These are phyloP conservation scores for Acipenser transmontanus DNA, from an alignment of 2,797 vertebrate species.

Conservation along the genomic window DNA sequence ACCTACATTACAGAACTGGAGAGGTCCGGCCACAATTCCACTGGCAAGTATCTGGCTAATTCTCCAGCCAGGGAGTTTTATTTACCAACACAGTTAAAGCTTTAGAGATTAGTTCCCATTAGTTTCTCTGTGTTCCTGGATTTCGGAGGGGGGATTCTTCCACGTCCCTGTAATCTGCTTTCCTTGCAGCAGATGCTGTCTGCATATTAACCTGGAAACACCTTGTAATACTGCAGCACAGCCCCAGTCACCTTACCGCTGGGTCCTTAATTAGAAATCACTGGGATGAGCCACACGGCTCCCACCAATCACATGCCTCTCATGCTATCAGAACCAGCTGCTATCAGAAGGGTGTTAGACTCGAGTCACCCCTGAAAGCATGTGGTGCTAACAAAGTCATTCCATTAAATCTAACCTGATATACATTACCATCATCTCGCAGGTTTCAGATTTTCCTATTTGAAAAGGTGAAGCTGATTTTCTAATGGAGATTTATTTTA, in stretches of 20 bases:
- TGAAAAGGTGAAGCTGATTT: no score
- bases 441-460: no score
- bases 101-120: background rate
- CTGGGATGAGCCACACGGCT: background rate
- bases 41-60: background rate
- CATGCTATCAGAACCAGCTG: no score
- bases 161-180: background rate
- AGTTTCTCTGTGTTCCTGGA: background rate
- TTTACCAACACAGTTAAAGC: slow-evolving; percentile 1
- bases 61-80: background rate
- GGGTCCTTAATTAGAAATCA: background rate
- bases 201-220: slow-evolving; percentile 7
- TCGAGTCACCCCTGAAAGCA: no score
- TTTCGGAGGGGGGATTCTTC: background rate
- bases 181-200: slow-evolving; percentile 2
- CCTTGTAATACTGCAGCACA: slow-evolving; percentile 6
- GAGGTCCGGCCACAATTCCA: no score
- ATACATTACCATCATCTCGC: no score
- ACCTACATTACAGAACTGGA: no score
- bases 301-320: background rate
- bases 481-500: no score
- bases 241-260: background rate
- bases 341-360: no score
- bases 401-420: no score
- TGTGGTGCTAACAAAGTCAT: no score